A percentile compares a stretch with the other conserved stretches of the same genome.
Evolutionary conservation across 1,140 invertebrate species (phyloP).

Genomic region (Sminthurides bifidus): DNA sequence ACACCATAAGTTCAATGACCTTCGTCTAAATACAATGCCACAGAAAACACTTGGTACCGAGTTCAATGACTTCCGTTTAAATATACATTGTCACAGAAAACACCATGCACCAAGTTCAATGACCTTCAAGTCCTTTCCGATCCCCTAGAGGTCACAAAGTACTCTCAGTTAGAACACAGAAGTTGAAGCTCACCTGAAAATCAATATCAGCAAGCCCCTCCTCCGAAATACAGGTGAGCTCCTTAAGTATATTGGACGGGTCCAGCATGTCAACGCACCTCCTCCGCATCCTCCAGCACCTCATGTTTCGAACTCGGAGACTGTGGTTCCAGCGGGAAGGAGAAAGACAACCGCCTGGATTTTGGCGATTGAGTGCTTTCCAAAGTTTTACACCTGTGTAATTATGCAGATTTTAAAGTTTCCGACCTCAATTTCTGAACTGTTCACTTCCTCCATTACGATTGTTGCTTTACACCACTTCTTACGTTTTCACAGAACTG

Average conservation of each 20-base stretch:
- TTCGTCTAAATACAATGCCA: no score
- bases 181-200: slow-evolving; percentile 39
- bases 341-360: slow-evolving; percentile 26
- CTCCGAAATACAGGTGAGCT: slow-evolving; percentile 75
- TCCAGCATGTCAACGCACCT: no score
- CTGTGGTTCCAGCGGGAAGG: slow-evolving; percentile 27
- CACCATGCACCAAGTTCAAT: no score
- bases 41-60: no score
- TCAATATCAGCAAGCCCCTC: slow-evolving; percentile 74
- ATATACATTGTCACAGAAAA: no score
- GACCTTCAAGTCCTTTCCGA: no score
- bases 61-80: no score
- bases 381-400: slow-evolving; percentile 26
- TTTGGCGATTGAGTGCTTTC: slow-evolving; percentile 27
- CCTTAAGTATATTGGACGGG: slow-evolving; percentile 34
- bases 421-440: no score
- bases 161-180: background rate
- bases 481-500: slow-evolving; percentile 32
- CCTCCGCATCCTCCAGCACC: slow-evolving; percentile 10
- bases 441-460: no score
- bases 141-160: no score
- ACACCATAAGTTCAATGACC: no score
- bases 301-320: slow-evolving; percentile 28
- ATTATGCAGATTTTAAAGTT: no score
- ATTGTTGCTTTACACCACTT: background rate